Evolutionary conservation across 2,888 invertebrate species (phyloP).

Genomic region (Eudasyphora cyanicolor): DNA sequence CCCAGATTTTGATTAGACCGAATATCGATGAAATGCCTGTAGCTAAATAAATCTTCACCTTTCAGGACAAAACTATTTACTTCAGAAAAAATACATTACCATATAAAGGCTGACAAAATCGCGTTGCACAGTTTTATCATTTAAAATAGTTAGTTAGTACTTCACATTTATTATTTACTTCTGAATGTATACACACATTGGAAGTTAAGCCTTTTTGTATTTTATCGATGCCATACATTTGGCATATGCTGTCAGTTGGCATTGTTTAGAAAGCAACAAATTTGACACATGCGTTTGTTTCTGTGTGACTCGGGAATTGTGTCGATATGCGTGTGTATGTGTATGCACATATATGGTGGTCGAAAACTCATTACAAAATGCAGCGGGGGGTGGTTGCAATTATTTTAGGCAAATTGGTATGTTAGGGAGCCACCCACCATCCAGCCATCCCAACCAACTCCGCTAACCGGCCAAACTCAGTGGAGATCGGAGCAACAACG

Average conservation of each 20-base stretch:
- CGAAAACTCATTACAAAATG: slow-evolving; percentile 47
- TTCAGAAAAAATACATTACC: no score
- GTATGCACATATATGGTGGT: neutral
- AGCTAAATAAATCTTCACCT: no score
- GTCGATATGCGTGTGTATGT: slow-evolving; percentile 1
- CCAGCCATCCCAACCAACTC: slow-evolving; percentile 28
- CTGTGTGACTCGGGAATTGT: no score
- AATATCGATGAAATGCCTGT: no score
- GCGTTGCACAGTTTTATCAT: no score
- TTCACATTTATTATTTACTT: no score
- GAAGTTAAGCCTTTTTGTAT: neutral
- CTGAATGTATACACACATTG: no score
- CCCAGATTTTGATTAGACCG: no score
- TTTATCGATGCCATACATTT: neutral
- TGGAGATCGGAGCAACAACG: slow-evolving; percentile 1
- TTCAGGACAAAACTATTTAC: no score
- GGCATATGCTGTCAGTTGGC: neutral
- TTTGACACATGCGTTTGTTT: slow-evolving; percentile 26
- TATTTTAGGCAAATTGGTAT: slow-evolving; percentile 21
- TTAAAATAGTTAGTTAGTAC: no score
- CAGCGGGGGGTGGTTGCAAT: slow-evolving; percentile 35
- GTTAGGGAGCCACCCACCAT: neutral
- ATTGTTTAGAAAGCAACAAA: slow-evolving; percentile 7
- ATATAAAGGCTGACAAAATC: no score
- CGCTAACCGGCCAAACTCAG: neutral